Evolutionary conservation across 1,140 invertebrate genomes (phyloP).

Genomic region (Bombus haemorrhoidalis): DNA sequence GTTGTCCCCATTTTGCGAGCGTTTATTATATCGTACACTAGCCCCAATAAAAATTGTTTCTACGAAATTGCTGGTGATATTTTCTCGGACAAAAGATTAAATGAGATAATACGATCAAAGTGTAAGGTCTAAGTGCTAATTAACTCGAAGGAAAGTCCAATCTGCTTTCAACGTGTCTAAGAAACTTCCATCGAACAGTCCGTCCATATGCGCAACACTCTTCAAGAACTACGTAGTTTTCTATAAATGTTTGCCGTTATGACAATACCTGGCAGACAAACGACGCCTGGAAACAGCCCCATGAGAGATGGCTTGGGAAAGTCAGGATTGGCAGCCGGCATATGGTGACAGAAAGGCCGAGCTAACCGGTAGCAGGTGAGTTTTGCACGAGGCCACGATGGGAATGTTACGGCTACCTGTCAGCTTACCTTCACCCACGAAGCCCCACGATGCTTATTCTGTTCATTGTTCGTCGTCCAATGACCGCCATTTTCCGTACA

Average conservation of each 20-base stretch:
- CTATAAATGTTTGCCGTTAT: conserved; percentile 10
- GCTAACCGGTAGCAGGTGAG: conserved; percentile 78
- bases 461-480: conserved; percentile 63
- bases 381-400: conserved; percentile 69
- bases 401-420: conserved; percentile 77
- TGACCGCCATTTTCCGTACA: conserved; percentile 38
- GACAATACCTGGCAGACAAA: neutral
- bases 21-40: too few relatives aligned
- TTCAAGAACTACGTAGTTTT: neutral
- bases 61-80: neutral
- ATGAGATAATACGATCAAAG: neutral
- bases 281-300: conserved; percentile 25
- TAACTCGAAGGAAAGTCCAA: too few relatives aligned
- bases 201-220: conserved; percentile 18
- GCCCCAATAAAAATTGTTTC: neutral
- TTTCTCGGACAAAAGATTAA: neutral
- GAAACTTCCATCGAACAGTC: neutral
- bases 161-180: too few relatives aligned
- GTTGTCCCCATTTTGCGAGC: too few relatives aligned
- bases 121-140: neutral
- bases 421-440: conserved; percentile 59
- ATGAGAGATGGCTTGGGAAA: conserved; percentile 58
- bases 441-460: conserved; percentile 56
- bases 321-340: conserved; percentile 62
- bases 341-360: conserved; percentile 65